These are phyloP conservation scores for Tribolium madens DNA, from an alignment of 1,140 invertebrate genomes.

Conservation along the genomic window DNA sequence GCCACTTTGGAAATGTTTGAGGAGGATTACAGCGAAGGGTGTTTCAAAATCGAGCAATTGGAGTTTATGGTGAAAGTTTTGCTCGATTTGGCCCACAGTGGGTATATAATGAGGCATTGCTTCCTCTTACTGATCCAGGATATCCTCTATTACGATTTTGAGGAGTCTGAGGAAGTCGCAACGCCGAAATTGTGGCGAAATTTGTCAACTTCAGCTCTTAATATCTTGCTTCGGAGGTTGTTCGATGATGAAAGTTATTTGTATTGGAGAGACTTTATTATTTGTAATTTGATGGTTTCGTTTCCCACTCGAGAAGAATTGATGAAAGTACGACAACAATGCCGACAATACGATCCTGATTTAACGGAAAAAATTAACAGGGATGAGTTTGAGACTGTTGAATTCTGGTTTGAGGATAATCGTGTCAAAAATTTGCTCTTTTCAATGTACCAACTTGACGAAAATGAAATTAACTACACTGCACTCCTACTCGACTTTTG, in stretches of 20 bases:
- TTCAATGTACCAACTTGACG: slow-evolving; percentile 67
- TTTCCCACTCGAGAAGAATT: slow-evolving; percentile 69
- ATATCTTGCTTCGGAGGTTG: slow-evolving; percentile 65
- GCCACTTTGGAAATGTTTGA: slow-evolving; percentile 50
- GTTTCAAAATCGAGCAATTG: slow-evolving; percentile 69
- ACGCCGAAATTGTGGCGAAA: slow-evolving; percentile 67
- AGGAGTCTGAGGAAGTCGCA: background rate
- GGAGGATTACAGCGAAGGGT: slow-evolving; percentile 59
- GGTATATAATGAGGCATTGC: slow-evolving; percentile 67
- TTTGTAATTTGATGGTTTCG: slow-evolving; percentile 69
- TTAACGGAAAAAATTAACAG: slow-evolving; percentile 63
- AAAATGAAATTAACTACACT: slow-evolving; percentile 70
- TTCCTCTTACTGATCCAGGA: slow-evolving; percentile 72
- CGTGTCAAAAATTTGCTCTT: slow-evolving; percentile 68
- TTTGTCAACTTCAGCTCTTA: slow-evolving; percentile 67
- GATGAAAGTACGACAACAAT: slow-evolving; percentile 65
- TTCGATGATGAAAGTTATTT: slow-evolving; percentile 69
- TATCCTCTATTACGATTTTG: slow-evolving; percentile 56
- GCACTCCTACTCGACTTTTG: slow-evolving; percentile 72
- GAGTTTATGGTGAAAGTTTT: slow-evolving; percentile 67
- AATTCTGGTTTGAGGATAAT: slow-evolving; percentile 71
- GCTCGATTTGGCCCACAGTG: slow-evolving; percentile 68
- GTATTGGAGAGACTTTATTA: slow-evolving; percentile 74
- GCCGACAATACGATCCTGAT: slow-evolving; percentile 66
- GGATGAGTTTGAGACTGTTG: slow-evolving; percentile 57